Conservation (phyloP, 2,888 invertebrate genomes). For the Eupithecia inturbata region DNA sequence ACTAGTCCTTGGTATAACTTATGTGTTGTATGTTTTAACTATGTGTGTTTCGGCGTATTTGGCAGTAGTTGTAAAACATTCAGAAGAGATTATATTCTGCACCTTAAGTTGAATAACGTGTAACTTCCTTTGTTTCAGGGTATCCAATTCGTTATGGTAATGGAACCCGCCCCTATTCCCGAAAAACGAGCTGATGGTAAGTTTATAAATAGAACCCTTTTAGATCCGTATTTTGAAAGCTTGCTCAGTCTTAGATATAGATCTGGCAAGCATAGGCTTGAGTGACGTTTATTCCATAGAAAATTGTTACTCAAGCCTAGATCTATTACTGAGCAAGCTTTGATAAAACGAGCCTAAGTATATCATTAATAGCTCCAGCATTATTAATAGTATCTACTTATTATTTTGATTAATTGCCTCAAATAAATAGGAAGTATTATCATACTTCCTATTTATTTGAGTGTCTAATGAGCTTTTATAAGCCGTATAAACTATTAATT, state of each 20-base stretch:
- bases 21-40: slow-evolving; percentile 20
- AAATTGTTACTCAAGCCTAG: too few relatives aligned
- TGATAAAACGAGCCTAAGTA: too few relatives aligned
- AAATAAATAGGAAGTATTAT: too few relatives aligned
- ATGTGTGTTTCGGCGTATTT: slow-evolving; percentile 48
- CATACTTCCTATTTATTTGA: not conserved
- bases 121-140: slow-evolving; percentile 62
- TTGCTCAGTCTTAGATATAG: too few relatives aligned
- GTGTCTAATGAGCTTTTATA: not conserved
- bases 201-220: slow-evolving; percentile 43
- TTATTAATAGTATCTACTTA: too few relatives aligned
- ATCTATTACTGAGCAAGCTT: too few relatives aligned
- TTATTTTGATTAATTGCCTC: not conserved
- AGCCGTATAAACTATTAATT: not conserved
- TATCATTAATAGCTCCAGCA: not conserved
- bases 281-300: too few relatives aligned
- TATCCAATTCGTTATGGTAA: slow-evolving; percentile 70
- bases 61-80: slow-evolving; percentile 36
- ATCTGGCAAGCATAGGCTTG: too few relatives aligned
- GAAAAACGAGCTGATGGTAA: slow-evolving; percentile 74
- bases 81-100: slow-evolving; percentile 1
- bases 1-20: slow-evolving; percentile 43
- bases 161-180: slow-evolving; percentile 77
- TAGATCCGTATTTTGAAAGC: too few relatives aligned
- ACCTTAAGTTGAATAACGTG: slow-evolving; percentile 18